Base-by-base conservation (phyloP, 2,113 vertebrate genomes). In the Callipepla squamata region DNA sequence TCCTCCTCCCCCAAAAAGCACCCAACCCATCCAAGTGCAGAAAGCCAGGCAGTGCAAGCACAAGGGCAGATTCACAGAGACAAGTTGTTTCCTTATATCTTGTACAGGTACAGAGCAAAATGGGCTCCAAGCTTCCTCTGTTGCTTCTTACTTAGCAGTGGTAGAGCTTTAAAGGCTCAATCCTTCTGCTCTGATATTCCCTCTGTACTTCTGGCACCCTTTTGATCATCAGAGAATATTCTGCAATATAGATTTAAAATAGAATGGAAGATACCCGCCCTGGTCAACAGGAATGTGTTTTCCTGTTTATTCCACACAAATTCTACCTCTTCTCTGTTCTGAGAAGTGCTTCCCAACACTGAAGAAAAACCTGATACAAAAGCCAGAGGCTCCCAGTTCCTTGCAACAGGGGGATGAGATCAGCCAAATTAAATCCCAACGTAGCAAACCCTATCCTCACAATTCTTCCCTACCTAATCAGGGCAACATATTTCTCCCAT, bases 1-100 rank as follows among this genome's bases (percentile, higher is more conserved):
- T 95, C 77, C 85, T 90, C 88, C 92, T 95, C 90, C 85, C 73
- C 82, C 93, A 88, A 96, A 96, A 95, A 86, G 65, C 57, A 92
- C 74, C 69, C 95, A 94, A 69, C 20, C 53, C 67, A 45, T 42
- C 61, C 62, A 65, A 79, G 65, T 36, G 70, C 61, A 75, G 57
- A 47, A 77, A 61, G 40, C 20, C 69, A 94, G 80, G 4, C 2
- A 0, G 4, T 32, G 21, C 74, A 74, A 90, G 68, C 67, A 83
- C n/a, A 4, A 69, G 25, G 17, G 40, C 26, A 78, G 3, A 47
- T 79, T 79, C 74, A 70, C 0, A 0, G 68, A 69, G 45, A 17
- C 45, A 65, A 78, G 69, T 89, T 72, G 63, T 76, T 79, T 90
- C 66, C 62, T 73, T 5, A 3, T 44, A 66, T 19, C 57, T 87